phyloP scores from a whole-genome alignment of 2,113 vertebrate genomes.

The Pituophis catenifer region DNA sequence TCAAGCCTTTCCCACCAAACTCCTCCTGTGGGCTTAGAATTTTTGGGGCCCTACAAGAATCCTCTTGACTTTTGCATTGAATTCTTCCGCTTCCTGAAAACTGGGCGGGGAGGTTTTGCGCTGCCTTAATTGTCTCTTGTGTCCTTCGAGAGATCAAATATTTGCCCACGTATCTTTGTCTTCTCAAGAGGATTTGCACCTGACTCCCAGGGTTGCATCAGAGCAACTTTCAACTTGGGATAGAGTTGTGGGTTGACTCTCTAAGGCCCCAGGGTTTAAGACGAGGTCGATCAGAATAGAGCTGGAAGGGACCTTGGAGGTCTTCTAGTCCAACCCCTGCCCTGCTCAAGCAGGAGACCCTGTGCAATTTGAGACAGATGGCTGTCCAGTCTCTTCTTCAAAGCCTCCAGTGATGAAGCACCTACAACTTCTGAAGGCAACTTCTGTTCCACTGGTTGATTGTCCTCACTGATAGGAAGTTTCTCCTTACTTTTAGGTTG shows the following conservation, averaged over 20 bases:
- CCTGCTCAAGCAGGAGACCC: background rate
- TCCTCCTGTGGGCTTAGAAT: background rate
- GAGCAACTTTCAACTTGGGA: background rate
- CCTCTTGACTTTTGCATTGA: background rate
- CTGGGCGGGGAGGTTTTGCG: accelerated
- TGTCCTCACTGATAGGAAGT: too few relatives aligned
- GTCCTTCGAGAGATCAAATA: background rate
- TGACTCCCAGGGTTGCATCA: background rate
- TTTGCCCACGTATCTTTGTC: background rate
- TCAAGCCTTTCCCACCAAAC: background rate
- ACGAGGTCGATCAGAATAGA: background rate
- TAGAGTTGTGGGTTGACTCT: background rate
- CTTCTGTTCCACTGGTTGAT: too few relatives aligned
- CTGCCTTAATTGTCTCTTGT: background rate
- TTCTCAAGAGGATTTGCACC: background rate
- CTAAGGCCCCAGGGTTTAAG: background rate
- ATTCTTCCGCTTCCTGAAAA: background rate
- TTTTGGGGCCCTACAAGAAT: accelerated
- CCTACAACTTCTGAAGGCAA: too few relatives aligned
- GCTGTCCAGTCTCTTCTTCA: too few relatives aligned
- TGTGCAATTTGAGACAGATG: accelerated
- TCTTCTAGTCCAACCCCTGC: background rate
- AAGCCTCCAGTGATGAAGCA: too few relatives aligned
- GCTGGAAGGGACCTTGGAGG: too few relatives aligned
- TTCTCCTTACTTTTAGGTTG: too few relatives aligned